These are phyloP conservation scores for Halcyon leucocephala DNA, from an alignment of 2,797 vertebrate genomes.

Conservation along the genomic window DNA sequence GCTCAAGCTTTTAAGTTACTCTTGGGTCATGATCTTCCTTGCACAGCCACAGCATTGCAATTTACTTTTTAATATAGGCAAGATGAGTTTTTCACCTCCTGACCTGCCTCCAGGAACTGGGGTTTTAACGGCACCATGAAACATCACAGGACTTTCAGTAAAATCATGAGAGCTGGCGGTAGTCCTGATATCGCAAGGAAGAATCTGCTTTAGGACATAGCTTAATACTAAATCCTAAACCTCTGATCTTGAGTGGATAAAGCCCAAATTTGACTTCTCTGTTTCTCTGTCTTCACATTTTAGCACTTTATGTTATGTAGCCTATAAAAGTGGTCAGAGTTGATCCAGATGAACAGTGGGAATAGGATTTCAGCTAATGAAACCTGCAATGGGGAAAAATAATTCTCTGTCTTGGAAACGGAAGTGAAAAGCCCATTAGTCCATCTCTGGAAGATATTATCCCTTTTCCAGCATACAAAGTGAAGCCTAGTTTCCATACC, in stretches of 20 bases:
- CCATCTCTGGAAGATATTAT: neutral
- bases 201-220: neutral
- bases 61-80: neutral
- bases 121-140: neutral
- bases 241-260: neutral
- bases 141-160: neutral
- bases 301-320: neutral
- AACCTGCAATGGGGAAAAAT: neutral
- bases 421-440: neutral
- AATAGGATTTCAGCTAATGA: neutral
- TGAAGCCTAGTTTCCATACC: neutral
- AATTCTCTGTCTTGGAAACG: neutral
- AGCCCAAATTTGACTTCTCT: neutral
- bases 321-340: conserved; percentile 13
- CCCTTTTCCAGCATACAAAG: conserved; percentile 3
- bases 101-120: neutral
- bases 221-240: neutral
- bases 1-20: neutral
- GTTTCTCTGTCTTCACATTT: neutral
- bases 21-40: fast-evolving
- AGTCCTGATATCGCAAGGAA: neutral
- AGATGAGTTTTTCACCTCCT: neutral
- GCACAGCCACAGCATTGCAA: neutral
- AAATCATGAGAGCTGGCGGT: neutral
- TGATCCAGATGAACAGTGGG: neutral